Evolutionary conservation across 2,888 invertebrate species (phyloP).

Genomic region (Palloptera scutellata): DNA sequence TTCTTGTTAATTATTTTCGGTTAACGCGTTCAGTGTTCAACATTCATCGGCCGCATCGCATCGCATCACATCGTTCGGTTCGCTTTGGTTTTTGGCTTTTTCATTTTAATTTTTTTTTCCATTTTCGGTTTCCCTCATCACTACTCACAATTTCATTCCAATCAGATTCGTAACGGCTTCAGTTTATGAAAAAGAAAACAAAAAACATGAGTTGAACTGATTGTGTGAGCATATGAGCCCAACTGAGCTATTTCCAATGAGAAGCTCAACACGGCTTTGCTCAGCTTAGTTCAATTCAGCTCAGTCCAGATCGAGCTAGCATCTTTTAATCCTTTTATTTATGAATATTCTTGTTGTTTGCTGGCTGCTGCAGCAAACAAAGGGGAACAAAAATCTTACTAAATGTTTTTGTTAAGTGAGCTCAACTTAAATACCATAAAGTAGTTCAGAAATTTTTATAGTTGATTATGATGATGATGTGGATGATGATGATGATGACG

Average conservation of each 20-base stretch:
- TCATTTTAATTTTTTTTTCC: not conserved
- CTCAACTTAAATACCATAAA: conserved; percentile 33
- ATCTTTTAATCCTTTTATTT: conserved; percentile 36
- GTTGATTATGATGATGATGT: conserved; percentile 7
- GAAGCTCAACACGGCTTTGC: conserved; percentile 18
- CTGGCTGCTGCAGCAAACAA: conserved; percentile 2
- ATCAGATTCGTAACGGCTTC: conserved; percentile 28
- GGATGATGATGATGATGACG: conserved; percentile 25
- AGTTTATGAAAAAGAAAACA: not conserved
- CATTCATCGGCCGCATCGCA: not conserved
- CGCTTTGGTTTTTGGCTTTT: not conserved
- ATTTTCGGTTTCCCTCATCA: not conserved
- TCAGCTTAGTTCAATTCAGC: conserved; percentile 18
- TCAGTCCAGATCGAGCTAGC: conserved; percentile 32
- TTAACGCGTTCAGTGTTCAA: conserved; percentile 21
- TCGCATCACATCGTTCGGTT: not conserved
- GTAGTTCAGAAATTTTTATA: conserved; percentile 37
- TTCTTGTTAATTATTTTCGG: conserved; percentile 46
- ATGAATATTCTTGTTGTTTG: conserved; percentile 27
- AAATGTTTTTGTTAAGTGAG: conserved; percentile 9
- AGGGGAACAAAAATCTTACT: not conserved
- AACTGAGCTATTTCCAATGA: not conserved
- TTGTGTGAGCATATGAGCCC: too few relatives aligned
- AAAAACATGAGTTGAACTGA: not conserved
- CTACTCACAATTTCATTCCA: conserved; percentile 6